phyloP scores from a whole-genome alignment of 2,888 invertebrate species.

The Therioaphis trifolii region DNA sequence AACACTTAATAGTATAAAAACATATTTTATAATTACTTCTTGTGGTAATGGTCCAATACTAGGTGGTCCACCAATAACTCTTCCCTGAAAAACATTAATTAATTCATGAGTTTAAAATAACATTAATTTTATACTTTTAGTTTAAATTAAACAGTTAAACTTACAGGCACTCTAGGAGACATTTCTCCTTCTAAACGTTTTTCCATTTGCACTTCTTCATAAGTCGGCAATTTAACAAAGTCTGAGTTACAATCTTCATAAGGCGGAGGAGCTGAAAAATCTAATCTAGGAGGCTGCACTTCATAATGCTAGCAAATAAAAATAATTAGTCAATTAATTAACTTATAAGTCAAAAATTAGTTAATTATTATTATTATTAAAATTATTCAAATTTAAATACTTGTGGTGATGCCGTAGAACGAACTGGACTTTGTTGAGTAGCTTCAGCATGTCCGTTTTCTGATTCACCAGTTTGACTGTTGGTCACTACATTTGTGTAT shows the following conservation, averaged over 20 bases:
- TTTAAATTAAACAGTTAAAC: slow-evolving; percentile 65
- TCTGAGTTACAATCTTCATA: slow-evolving; percentile 80
- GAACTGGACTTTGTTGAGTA: slow-evolving; percentile 17
- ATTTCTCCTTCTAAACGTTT: slow-evolving; percentile 81
- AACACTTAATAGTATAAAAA: not conserved
- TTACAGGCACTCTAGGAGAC: slow-evolving; percentile 67
- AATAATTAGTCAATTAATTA: slow-evolving; percentile 11
- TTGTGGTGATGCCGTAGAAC: slow-evolving; percentile 15
- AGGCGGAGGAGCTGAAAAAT: slow-evolving; percentile 88
- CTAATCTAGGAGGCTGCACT: slow-evolving; percentile 84
- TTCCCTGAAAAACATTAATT: slow-evolving; percentile 67
- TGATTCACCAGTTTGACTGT: slow-evolving; percentile 11
- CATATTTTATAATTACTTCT: slow-evolving; percentile 37
- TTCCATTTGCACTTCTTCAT: slow-evolving; percentile 91
- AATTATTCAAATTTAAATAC: slow-evolving; percentile 9
- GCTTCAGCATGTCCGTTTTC: slow-evolving; percentile 41
- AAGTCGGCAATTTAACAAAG: slow-evolving; percentile 80
- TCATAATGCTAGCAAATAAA: slow-evolving; percentile 69
- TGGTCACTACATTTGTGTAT: slow-evolving; percentile 21
- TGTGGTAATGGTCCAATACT: slow-evolving; percentile 63
- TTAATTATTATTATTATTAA: no score
- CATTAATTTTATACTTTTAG: slow-evolving; percentile 65
- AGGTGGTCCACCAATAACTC: slow-evolving; percentile 61
- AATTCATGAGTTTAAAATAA: not conserved
- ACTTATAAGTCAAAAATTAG: not conserved